These are phyloP conservation scores for Cherax quadricarinatus DNA, from an alignment of 1,140 invertebrate species.

Conservation along the genomic window DNA sequence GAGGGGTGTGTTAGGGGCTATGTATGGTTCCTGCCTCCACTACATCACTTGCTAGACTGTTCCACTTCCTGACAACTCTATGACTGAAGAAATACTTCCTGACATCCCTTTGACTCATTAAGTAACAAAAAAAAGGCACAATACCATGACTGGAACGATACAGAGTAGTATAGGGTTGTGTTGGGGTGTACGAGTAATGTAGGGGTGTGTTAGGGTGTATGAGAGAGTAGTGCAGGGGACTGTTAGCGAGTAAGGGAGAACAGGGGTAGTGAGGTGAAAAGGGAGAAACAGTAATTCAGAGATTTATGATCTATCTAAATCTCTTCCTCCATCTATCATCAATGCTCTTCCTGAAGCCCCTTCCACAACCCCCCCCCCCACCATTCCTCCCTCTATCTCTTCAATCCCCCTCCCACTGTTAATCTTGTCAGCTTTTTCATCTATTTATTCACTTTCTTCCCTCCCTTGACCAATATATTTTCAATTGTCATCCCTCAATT, in stretches of 20 bases:
- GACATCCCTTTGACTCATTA: no score
- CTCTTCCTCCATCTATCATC: background rate
- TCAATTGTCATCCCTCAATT: background rate
- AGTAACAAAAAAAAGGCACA: no score
- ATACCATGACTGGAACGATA: no score
- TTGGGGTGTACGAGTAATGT: background rate
- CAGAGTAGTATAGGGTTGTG: no score
- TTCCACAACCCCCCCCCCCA: background rate
- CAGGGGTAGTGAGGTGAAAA: background rate
- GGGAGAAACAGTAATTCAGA: background rate
- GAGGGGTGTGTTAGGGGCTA: background rate
- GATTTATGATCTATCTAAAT: background rate
- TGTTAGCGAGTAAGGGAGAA: background rate
- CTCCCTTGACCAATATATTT: no score
- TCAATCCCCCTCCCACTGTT: background rate
- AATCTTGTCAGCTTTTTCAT: no score
- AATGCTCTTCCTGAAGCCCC: background rate
- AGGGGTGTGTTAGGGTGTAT: background rate
- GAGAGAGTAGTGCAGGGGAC: background rate
- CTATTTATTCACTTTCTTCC: no score
- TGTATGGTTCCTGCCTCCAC: no score
- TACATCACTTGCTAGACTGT: no score
- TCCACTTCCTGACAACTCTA: no score
- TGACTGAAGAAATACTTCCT: no score
- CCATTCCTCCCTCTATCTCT: background rate